Percentiles rank a stretch among this genome's conserved stretches.
Evolutionary conservation across 2,888 invertebrate genomes (phyloP).

Genomic region (Vandiemenella viatica): DNA sequence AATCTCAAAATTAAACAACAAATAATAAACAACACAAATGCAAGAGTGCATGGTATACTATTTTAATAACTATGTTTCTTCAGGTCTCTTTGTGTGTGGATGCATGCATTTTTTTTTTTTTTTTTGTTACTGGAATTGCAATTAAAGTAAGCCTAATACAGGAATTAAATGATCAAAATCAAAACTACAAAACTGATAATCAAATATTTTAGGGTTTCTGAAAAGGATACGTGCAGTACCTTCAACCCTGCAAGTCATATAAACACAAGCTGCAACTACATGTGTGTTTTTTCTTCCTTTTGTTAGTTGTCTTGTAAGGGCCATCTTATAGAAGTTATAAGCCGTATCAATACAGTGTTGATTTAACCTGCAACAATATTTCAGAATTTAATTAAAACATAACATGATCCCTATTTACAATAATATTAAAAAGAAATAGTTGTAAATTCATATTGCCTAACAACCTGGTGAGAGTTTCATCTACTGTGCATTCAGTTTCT

Average conservation of each 20-base stretch:
- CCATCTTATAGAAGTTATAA: constrained; percentile 87
- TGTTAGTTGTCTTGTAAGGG: constrained; percentile 65
- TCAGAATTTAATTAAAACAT: constrained; percentile 1
- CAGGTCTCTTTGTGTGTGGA: too few relatives aligned
- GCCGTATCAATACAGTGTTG: constrained; percentile 88
- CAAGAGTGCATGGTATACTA: too few relatives aligned
- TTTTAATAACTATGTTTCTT: too few relatives aligned
- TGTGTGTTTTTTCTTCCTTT: constrained; percentile 79
- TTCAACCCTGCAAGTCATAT: constrained; percentile 90
- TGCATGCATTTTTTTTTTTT: too few relatives aligned
- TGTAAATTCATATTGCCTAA: not conserved
- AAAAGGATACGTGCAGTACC: constrained; percentile 81
- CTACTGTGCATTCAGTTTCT: too few relatives aligned
- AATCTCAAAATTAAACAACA: too few relatives aligned
- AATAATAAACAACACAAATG: too few relatives aligned
- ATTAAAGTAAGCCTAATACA: too few relatives aligned
- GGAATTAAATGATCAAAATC: too few relatives aligned
- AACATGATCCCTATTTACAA: not conserved
- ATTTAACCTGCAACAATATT: constrained; percentile 42
- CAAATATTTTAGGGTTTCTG: constrained; percentile 1
- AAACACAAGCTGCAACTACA: constrained; percentile 93
- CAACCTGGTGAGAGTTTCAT: not conserved
- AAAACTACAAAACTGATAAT: not conserved
- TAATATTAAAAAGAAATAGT: not conserved
- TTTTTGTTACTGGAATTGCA: too few relatives aligned